A percentile compares a stretch with the other conserved stretches of the same genome.
These are phyloP conservation scores for Pediacus dermestoides DNA, from an alignment of 2,888 invertebrate genomes.

Conservation along the genomic window DNA sequence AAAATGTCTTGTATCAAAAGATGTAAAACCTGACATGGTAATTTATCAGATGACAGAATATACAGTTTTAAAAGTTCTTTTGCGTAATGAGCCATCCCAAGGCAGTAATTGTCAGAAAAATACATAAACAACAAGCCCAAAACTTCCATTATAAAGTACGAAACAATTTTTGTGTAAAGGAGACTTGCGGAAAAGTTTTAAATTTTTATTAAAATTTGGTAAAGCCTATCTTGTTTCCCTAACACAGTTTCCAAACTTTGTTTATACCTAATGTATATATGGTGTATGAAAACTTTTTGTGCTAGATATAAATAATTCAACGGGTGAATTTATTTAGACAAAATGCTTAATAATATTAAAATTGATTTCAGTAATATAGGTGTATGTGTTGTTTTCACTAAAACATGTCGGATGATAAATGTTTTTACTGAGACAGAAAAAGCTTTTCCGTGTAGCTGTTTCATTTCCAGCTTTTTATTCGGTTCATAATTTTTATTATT, in stretches of 20 bases:
- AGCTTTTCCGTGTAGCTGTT: constrained; percentile 32
- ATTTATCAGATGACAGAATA: too few species aligned
- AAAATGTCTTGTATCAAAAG: too few species aligned
- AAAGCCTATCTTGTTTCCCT: constrained; percentile 20
- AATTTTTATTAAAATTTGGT: constrained; percentile 25
- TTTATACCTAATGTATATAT: too few species aligned
- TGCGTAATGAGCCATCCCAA: constrained; percentile 23
- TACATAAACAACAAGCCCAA: constrained; percentile 23
- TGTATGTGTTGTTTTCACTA: constrained; percentile 6
- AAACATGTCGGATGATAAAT: constrained; percentile 31
- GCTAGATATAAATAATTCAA: constrained; percentile 1
- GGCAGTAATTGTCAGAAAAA: constrained; percentile 24
- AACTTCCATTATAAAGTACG: constrained; percentile 26
- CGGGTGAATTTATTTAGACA: background rate
- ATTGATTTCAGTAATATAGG: background rate
- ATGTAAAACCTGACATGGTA: too few species aligned
- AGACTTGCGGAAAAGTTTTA: constrained; percentile 18
- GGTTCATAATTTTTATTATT: constrained; percentile 33
- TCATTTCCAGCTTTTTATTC: constrained; percentile 30
- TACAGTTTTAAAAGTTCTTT: too few species aligned
- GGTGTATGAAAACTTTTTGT: constrained; percentile 1
- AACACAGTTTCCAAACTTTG: constrained; percentile 10
- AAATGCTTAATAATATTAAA: constrained; percentile 2
- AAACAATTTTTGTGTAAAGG: constrained; percentile 21
- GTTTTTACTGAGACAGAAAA: constrained; percentile 26